Evolutionary conservation across 2,113 vertebrate species (phyloP).

Genomic region (Zosterops pallidus): DNA sequence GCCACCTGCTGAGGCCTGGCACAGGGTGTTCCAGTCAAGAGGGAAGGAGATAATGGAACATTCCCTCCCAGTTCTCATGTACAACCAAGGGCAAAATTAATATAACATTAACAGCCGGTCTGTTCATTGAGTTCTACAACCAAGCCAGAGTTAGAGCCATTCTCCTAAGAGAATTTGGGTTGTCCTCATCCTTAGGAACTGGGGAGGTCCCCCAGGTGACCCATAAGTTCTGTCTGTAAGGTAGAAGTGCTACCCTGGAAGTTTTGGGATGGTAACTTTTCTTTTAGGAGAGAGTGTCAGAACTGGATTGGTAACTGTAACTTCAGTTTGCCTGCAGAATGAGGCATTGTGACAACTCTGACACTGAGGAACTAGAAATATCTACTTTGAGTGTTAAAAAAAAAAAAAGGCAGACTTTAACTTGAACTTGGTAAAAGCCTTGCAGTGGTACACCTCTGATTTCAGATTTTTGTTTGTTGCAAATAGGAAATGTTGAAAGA

Average conservation of each 20-base stretch:
- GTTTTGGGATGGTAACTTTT: neutral
- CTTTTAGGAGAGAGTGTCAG: neutral
- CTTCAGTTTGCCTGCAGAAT: neutral
- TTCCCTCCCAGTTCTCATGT: neutral
- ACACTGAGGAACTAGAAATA: neutral
- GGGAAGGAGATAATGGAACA: neutral
- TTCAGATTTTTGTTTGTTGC: neutral
- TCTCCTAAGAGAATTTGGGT: neutral
- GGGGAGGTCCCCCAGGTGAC: neutral
- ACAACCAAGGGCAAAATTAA: neutral
- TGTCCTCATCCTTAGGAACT: neutral
- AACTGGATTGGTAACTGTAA: neutral
- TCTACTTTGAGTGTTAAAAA: neutral
- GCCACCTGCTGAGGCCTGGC: neutral
- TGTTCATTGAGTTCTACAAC: neutral
- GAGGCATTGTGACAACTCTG: neutral
- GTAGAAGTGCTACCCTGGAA: neutral
- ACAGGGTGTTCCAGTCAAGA: neutral
- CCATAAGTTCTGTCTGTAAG: neutral
- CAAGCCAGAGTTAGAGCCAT: neutral
- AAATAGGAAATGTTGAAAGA: constrained; percentile 46
- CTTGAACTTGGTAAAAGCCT: neutral
- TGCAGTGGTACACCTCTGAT: neutral
- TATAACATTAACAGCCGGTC: neutral
- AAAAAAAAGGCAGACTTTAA: neutral